Percentiles rank a stretch among this genome's conserved stretches.
Conservation (phyloP, 2,888 invertebrate species). For the Drosophila antonietae region DNA sequence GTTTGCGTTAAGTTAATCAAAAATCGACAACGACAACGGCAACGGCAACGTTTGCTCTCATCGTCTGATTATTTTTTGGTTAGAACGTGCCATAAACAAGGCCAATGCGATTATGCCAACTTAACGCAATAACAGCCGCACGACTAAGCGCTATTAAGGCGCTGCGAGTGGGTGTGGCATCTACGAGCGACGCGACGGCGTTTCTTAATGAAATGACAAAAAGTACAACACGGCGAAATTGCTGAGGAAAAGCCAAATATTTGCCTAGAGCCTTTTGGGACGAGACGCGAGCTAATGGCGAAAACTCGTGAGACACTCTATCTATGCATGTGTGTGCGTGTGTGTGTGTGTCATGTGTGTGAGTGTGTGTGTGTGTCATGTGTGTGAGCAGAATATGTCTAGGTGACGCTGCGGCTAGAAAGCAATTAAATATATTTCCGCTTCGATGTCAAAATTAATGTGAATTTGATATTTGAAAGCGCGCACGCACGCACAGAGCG, state of each 20-base stretch:
- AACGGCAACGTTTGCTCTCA: constrained; percentile 40
- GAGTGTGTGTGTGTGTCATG: constrained; percentile 13
- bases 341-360: constrained; percentile 6
- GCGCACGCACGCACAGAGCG: constrained; percentile 48
- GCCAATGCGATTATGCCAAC: constrained; percentile 56
- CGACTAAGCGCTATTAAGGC: constrained; percentile 44
- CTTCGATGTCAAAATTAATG: constrained; percentile 80
- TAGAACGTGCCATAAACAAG: constrained; percentile 61
- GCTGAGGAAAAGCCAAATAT: constrained; percentile 62
- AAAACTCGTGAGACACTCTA: constrained; percentile 49
- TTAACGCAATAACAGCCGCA: constrained; percentile 41
- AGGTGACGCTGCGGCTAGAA: constrained; percentile 52
- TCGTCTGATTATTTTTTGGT: constrained; percentile 58
- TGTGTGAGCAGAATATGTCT: constrained; percentile 20
- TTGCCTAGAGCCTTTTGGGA: constrained; percentile 52
- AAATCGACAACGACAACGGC: constrained; percentile 39
- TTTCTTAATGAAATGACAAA: constrained; percentile 71
- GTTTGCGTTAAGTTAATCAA: constrained; percentile 60
- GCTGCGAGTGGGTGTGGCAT: neutral
- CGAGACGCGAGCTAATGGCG: constrained; percentile 54
- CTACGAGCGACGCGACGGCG: constrained; percentile 24
- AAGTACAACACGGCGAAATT: constrained; percentile 69
- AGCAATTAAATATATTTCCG: constrained; percentile 80
- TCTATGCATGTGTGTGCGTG: constrained; percentile 8
- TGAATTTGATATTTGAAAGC: constrained; percentile 76